phyloP scores from a whole-genome alignment of 2,113 vertebrate genomes.

The Cochlearius cochlearius region DNA sequence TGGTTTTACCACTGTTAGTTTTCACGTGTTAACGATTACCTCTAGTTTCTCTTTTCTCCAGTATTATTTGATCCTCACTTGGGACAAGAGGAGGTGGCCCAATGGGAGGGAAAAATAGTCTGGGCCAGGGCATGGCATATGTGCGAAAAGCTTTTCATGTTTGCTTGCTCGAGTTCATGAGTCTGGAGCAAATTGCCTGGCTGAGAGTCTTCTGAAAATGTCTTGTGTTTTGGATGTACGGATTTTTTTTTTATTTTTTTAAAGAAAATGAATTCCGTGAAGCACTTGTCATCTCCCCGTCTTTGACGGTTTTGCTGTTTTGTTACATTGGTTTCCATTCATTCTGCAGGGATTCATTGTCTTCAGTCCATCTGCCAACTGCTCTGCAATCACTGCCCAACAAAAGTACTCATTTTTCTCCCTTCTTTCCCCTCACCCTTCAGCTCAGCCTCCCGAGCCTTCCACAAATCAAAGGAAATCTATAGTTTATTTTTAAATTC shows the following conservation, averaged over 20 bases:
- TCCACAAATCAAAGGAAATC: constrained; percentile 22
- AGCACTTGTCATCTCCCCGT: background rate
- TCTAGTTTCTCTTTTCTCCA: constrained; percentile 66
- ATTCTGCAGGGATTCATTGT: background rate
- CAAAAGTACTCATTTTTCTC: background rate
- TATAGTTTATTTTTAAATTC: constrained; percentile 39
- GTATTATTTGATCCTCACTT: constrained; percentile 62
- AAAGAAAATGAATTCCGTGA: background rate
- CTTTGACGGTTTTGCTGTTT: background rate
- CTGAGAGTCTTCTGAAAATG: constrained; percentile 66
- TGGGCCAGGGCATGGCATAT: background rate
- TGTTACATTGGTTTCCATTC: background rate
- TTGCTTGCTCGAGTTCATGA: constrained; percentile 17
- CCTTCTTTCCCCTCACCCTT: background rate
- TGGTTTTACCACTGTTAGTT: background rate
- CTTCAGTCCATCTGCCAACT: background rate
- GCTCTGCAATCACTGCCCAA: background rate
- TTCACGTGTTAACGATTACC: constrained; percentile 71
- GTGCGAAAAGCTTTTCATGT: constrained; percentile 65
- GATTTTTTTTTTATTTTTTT: background rate
- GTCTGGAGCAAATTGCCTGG: constrained; percentile 42
- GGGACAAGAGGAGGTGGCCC: constrained; percentile 56
- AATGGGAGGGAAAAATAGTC: background rate
- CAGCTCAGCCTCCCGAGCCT: background rate
- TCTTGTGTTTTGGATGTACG: background rate